Base-by-base conservation (phyloP, 2,888 invertebrate species). In the Euplexia lucipara region DNA sequence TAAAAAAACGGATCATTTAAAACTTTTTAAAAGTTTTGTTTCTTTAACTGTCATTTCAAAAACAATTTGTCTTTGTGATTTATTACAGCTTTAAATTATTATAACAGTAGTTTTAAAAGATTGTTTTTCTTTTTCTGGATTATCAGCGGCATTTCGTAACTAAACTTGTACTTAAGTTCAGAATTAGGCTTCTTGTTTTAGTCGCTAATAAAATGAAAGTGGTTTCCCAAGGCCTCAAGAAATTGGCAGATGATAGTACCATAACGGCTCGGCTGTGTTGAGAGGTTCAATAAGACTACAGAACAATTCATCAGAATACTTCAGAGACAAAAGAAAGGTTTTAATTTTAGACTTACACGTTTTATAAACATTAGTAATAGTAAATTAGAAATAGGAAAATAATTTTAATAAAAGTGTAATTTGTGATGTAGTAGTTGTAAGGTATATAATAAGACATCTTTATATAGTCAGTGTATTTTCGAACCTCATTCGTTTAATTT, bases 231-330 rank as follows among this genome's bases (percentile, higher is more conserved):
- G 47, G 34, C 47, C n/a, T 4, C 16, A 18, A 14, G 34, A 16
- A 65, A 45, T 69, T 39, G 12, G 10, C 59, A 39, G 26, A 47
- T 39, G n/a, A 69, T 58, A 58, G 65, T 22, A 39, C 26, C n/a
- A 14, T 14, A 45, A 39, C 32, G n/a, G 20, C 26, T 20, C 7
- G 18, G 14, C 32, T 26, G 14, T 18, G 16, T n/a, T 30, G n/a
- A 45, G 32, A 44, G 37, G 18, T 26, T 34, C 12, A 6, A 26
- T 10, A 39, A 22, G 14, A 32, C 20, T 35, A 53, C 22, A 35
- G 41, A 26, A 26, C 18, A 18, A 65, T 7, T 22, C 10, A 48
- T 32, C 39, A 26, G n/a, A 49, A 65, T 18, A 41, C 8, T 22
- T 32, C n/a, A 20, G 18, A 1, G 5, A 18, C 7, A 16, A 22